Evolutionary conservation across 1,140 invertebrate genomes (phyloP).

Genomic region (Temnothorax longispinosus): DNA sequence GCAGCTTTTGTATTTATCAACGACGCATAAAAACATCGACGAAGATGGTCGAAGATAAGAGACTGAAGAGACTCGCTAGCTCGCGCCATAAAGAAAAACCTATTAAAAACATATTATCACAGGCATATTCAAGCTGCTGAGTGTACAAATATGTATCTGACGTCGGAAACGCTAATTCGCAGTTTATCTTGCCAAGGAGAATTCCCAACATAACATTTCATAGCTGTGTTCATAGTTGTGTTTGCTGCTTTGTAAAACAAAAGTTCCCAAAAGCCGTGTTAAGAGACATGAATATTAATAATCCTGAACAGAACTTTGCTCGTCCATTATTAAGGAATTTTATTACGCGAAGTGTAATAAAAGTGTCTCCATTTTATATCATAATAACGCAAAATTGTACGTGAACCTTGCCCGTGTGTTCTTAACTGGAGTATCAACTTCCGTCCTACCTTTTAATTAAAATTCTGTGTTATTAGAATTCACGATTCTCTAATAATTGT

Average conservation of each 20-base stretch:
- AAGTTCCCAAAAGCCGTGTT: neutral
- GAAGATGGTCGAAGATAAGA: neutral
- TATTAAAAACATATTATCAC: neutral
- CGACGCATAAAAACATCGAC: constrained; percentile 27
- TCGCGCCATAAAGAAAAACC: neutral
- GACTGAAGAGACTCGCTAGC: neutral
- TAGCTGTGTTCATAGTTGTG: neutral
- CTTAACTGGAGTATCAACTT: neutral
- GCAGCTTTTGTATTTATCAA: constrained; percentile 30
- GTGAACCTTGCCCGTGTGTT: neutral
- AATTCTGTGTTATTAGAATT: neutral
- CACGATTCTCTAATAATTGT: neutral
- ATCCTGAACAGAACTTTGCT: neutral
- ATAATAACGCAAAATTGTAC: neutral
- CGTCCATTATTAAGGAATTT: neutral
- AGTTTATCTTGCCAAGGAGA: neutral
- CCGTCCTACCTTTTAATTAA: neutral
- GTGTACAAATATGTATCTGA: neutral
- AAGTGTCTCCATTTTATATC: neutral
- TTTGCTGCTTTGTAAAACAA: neutral
- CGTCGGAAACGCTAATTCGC: neutral
- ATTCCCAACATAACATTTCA: neutral
- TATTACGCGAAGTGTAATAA: neutral
- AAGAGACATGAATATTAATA: constrained; percentile 23
- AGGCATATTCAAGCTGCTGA: neutral